These are phyloP conservation scores for Apodemia mormo DNA, from an alignment of 2,888 invertebrate genomes.

Conservation along the genomic window DNA sequence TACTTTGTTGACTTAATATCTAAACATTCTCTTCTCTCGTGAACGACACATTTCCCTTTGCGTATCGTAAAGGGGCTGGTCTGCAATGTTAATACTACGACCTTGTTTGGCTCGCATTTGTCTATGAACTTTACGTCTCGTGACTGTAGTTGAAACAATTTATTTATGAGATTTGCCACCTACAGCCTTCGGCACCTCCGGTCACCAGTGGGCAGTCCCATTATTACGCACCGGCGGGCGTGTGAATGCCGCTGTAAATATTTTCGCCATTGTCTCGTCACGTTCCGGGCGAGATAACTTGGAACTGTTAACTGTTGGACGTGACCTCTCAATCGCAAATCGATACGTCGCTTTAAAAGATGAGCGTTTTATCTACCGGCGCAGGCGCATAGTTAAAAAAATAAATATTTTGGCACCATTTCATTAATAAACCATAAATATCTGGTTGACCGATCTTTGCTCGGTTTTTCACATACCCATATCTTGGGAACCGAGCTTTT, in stretches of 20 bases:
- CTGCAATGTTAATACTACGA: neutral
- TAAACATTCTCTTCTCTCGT: too few species aligned
- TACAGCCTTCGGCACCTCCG: neutral
- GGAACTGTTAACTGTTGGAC: neutral
- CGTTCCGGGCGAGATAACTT: neutral
- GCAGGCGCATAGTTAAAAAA: too few species aligned
- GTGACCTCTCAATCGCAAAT: constrained; percentile 7
- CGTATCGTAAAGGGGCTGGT: neutral
- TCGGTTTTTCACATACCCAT: too few species aligned
- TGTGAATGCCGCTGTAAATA: neutral
- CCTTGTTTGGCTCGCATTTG: neutral
- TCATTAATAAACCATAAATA: too few species aligned
- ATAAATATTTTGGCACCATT: too few species aligned
- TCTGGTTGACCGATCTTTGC: too few species aligned
- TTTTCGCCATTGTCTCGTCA: neutral
- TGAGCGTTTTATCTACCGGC: too few species aligned
- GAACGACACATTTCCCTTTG: too few species aligned
- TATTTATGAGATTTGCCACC: neutral
- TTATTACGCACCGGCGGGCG: neutral
- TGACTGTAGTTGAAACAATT: neutral
- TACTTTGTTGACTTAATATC: too few species aligned
- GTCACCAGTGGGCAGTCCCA: constrained; percentile 1
- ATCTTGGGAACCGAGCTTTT: too few species aligned
- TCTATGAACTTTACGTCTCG: neutral
- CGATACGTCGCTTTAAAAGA: constrained; percentile 3